These are phyloP conservation scores for Papilio gigon DNA, from an alignment of 2,888 invertebrate species.

Conservation along the genomic window DNA sequence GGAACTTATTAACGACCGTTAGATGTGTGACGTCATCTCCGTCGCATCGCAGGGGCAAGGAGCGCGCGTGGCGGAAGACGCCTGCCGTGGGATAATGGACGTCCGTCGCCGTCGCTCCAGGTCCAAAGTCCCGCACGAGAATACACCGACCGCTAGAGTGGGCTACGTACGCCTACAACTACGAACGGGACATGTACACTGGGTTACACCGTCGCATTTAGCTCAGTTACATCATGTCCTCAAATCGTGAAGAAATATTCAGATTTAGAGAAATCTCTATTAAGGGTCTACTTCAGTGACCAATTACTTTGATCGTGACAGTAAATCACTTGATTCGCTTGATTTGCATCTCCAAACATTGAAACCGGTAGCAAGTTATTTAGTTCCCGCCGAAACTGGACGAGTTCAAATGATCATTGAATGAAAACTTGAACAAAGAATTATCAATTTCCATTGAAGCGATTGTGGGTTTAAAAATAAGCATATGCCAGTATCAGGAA, in stretches of 20 bases:
- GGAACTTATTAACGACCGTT: constrained; percentile 12
- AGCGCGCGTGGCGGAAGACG: constrained; percentile 61
- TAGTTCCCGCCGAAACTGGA: neutral
- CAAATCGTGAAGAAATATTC: neutral
- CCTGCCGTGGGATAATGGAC: constrained; percentile 64
- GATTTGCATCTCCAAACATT: neutral
- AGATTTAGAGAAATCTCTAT: neutral
- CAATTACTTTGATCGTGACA: neutral
- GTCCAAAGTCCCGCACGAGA: constrained; percentile 56
- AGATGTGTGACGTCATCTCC: neutral
- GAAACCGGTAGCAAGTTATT: neutral
- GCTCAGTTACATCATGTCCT: neutral
- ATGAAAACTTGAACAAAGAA: neutral
- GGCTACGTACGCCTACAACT: constrained; percentile 15
- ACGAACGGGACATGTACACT: too few species aligned
- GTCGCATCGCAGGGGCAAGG: constrained; percentile 13
- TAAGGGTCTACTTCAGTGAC: neutral
- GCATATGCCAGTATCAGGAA: neutral
- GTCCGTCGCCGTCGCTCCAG: constrained; percentile 55
- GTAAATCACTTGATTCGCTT: too few species aligned
- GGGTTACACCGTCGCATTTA: neutral
- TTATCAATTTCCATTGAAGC: constrained; percentile 5
- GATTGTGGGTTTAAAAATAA: constrained; percentile 8
- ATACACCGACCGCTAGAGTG: constrained; percentile 44
- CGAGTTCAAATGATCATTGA: neutral